These are phyloP conservation scores for Colostygia pectinataria DNA, from an alignment of 2,888 invertebrate species.

Conservation along the genomic window DNA sequence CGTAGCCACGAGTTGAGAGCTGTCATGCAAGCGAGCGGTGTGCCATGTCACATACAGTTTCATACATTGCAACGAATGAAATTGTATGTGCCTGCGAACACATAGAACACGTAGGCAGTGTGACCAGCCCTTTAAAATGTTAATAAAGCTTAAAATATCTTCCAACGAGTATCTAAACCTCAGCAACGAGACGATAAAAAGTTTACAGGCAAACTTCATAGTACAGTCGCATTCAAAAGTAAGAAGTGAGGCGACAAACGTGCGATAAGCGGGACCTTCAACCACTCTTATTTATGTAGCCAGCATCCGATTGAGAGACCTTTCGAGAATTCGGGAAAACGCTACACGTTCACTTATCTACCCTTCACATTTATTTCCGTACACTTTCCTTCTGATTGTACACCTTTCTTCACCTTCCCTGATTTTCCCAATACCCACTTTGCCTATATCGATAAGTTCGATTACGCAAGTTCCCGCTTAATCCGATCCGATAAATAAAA, in stretches of 20 bases:
- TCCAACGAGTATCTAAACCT: constrained; percentile 1
- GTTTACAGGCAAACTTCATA: constrained; percentile 33
- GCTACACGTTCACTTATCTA: constrained; percentile 76
- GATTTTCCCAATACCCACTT: constrained; percentile 25
- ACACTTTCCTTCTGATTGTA: constrained; percentile 60
- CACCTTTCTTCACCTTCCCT: constrained; percentile 41
- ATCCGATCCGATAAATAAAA: constrained; percentile 71
- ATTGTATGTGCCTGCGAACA: too few relatives aligned
- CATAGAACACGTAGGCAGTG: too few relatives aligned
- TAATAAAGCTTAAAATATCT: neutral
- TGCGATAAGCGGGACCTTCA: constrained; percentile 68
- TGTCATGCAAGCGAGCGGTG: too few relatives aligned
- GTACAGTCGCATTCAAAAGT: constrained; percentile 54
- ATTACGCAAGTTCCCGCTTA: constrained; percentile 50
- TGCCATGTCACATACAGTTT: too few relatives aligned
- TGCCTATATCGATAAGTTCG: constrained; percentile 32
- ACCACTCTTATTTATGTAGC: constrained; percentile 79
- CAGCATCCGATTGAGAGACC: constrained; percentile 76
- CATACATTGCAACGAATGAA: too few relatives aligned
- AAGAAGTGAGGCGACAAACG: constrained; percentile 57
- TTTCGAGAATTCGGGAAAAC: constrained; percentile 45
- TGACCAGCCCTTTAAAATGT: too few relatives aligned
- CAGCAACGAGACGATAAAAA: constrained; percentile 36
- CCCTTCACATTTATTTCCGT: constrained; percentile 80
- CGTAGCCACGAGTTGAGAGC: too few relatives aligned